Conservation (phyloP, 2,888 invertebrate genomes). For the Bimastos eiseni region DNA sequence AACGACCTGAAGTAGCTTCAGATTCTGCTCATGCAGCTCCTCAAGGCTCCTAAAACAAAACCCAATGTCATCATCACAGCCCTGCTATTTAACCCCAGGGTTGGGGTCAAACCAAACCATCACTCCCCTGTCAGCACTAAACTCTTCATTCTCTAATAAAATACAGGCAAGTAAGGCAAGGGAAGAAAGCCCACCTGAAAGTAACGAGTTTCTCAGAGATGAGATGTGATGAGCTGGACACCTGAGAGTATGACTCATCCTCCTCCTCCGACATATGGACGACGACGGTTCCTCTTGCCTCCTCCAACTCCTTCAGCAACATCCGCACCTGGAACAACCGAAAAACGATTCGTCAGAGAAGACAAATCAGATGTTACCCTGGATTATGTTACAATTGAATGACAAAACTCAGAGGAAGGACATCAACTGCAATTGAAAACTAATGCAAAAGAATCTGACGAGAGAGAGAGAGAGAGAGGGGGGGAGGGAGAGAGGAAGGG, state of each 20-base stretch:
- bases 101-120: neutral
- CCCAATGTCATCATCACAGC: neutral
- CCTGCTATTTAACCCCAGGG: neutral
- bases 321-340: constrained; percentile 67
- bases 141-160: neutral
- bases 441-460: neutral
- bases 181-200: constrained; percentile 65
- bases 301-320: constrained; percentile 82
- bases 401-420: too few species aligned
- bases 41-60: constrained; percentile 71
- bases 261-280: constrained; percentile 28
- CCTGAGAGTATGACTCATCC: constrained; percentile 51
- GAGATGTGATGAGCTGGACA: constrained; percentile 57
- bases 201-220: constrained; percentile 85
- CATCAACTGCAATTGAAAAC: neutral
- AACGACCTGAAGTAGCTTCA: constrained; percentile 79
- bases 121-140: too few species aligned
- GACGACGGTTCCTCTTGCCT: constrained; percentile 69
- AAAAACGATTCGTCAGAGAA: neutral
- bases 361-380: too few species aligned
- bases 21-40: constrained; percentile 86
- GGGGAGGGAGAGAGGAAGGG: neutral
- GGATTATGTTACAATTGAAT: too few species aligned
- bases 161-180: neutral
- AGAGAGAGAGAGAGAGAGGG: neutral